Conservation (phyloP, 1,140 invertebrate genomes). For the Archegozetes longisetosus region DNA sequence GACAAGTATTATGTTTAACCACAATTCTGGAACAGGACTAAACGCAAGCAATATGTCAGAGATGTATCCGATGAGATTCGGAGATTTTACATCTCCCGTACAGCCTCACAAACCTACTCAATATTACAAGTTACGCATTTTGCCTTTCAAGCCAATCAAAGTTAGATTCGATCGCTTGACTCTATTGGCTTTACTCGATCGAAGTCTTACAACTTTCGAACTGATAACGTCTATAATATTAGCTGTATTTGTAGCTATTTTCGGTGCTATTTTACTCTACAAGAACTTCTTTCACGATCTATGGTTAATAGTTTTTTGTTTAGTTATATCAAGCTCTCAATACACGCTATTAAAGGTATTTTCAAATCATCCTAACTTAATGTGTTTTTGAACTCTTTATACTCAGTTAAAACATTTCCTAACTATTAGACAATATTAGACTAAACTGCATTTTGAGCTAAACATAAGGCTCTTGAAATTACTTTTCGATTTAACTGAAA, state of each 20-base stretch:
- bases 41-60: neutral
- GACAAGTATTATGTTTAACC: neutral
- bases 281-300: conserved; percentile 77
- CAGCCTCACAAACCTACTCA: conserved; percentile 42
- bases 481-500: too few relatives aligned
- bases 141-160: conserved; percentile 36
- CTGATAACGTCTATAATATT: conserved; percentile 66
- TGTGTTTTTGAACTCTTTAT: too few relatives aligned
- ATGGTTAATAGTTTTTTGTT: conserved; percentile 84
- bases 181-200: conserved; percentile 75
- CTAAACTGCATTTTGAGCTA: too few relatives aligned
- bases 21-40: neutral
- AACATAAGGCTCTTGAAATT: too few relatives aligned
- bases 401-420: too few relatives aligned
- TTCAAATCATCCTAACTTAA: too few relatives aligned
- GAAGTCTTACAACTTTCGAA: conserved; percentile 69
- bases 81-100: neutral
- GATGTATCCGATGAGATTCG: neutral
- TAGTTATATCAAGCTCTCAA: conserved; percentile 89
- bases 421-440: too few relatives aligned
- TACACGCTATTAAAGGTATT: conserved; percentile 78
- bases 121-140: conserved; percentile 68
- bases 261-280: conserved; percentile 68
- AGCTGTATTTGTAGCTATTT: conserved; percentile 62
- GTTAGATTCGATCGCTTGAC: conserved; percentile 78